Evolutionary conservation across 2,797 vertebrate species (phyloP).

Genomic region (Psittacula echo): DNA sequence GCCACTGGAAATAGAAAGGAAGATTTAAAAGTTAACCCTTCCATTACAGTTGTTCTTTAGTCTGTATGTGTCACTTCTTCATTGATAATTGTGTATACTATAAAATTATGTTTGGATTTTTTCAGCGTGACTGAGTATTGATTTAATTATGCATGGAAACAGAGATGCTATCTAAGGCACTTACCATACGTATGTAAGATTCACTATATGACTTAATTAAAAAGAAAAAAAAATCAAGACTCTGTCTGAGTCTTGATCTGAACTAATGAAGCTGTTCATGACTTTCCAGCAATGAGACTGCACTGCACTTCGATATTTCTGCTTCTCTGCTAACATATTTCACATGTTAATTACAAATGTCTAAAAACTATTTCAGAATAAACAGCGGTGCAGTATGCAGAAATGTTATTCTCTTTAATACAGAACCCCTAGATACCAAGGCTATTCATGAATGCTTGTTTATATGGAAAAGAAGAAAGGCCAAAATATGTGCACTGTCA

Average conservation of each 20-base stretch:
- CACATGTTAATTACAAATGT: slow-evolving; percentile 1
- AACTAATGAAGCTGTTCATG: slow-evolving; percentile 19
- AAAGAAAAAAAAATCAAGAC: background rate
- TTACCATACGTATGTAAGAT: background rate
- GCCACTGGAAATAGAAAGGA: background rate
- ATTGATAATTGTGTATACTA: background rate
- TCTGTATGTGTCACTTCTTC: background rate
- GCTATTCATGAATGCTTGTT: background rate
- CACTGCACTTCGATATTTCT: background rate
- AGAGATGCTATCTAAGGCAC: slow-evolving; percentile 18
- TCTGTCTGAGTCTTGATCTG: background rate
- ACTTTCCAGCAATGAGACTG: background rate
- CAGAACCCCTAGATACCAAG: background rate
- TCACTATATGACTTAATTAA: background rate
- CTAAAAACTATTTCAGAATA: background rate
- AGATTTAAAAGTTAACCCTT: background rate
- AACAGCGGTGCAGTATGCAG: background rate
- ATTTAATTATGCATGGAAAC: slow-evolving; percentile 19
- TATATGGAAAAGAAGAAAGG: background rate
- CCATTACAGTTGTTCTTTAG: background rate
- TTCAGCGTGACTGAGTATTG: background rate
- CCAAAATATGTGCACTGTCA: background rate
- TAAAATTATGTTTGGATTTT: background rate
- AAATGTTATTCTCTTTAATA: background rate
- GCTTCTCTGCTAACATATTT: background rate